Evolutionary conservation across 2,113 vertebrate genomes (phyloP), one percentile per base, ranked within the genome.

Genomic region (Tachuris rubrigastra): DNA sequence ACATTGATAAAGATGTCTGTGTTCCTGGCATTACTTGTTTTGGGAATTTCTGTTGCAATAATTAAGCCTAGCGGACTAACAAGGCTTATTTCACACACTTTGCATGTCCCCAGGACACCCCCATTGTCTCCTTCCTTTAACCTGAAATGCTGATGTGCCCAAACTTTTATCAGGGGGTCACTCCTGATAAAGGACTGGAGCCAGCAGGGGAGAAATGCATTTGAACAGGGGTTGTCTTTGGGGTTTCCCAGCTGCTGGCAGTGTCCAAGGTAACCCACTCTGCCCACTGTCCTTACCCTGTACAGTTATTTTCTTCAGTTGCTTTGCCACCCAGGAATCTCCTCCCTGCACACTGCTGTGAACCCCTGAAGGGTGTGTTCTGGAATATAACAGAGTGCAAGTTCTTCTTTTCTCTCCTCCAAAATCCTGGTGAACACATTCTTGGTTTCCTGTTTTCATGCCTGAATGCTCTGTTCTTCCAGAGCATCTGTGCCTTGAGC

Each of bases 401-500:
- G 19, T 12, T 60, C 27, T 47, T 75, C 72, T 47, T 37, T 24
- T 72, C 8, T 55, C 19, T 85, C 14, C 69, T 59, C 66, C 62
- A 56, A 39, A 25, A 59, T 68, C 44, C 53, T 52, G 65, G 39
- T 65, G 87, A n/a, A 12, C 39, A 2, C 85, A 17, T 59, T 55
- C 13, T 18, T 60, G 69, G 19, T 49, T 87, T 87, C 68, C 69
- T 68, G 18, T 55, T 80, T 86, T 58, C 73, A 84, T 66, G 89
- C 76, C 65, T 42, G 52, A 66, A 59, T 63, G 63, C 81, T 81
- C 85, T 87, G 81, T 71, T 91, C 90, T 78, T 85, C 44, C 69
- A 81, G 56, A 94, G 66, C 95, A 95, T 93, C 93, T 94, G 90
- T 9, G 47, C 71, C 73, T 85, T 75, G 74, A 75, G 90, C 85